Percentiles rank a stretch among this genome's conserved stretches.
phyloP scores from a whole-genome alignment of 2,113 vertebrate species.

The Mastomys coucha region DNA sequence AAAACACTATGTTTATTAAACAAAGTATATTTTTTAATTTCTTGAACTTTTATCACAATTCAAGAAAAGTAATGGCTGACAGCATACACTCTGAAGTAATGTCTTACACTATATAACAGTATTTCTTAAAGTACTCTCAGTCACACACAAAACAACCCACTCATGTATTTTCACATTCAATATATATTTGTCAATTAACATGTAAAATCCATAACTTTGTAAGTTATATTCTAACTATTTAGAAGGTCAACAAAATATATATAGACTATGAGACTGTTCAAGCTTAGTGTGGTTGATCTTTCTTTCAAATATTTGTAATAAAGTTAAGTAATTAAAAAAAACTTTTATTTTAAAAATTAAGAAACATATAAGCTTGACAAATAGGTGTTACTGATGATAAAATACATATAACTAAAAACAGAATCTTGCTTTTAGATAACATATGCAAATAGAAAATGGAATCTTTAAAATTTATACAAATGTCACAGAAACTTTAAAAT shows the following conservation, averaged over 20 bases:
- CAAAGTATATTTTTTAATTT: background rate
- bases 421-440: background rate
- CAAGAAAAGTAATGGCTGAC: slow-evolving; percentile 52
- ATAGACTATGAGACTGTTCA: background rate
- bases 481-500: background rate
- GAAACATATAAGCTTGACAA: background rate
- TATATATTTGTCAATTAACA: background rate
- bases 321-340: background rate
- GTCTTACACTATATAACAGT: background rate
- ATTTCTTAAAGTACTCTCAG: slow-evolving; percentile 56
- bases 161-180: slow-evolving; percentile 49
- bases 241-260: background rate
- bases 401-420: slow-evolving; percentile 33
- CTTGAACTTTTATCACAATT: background rate
- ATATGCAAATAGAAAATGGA: background rate
- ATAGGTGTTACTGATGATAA: background rate
- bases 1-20: background rate
- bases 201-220: background rate
- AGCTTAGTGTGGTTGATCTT: background rate
- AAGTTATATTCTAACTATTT: background rate
- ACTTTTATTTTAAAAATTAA: background rate
- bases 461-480: background rate
- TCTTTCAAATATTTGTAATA: background rate
- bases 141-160: slow-evolving; percentile 17
- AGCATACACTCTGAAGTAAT: slow-evolving; percentile 68